Percentiles rank a stretch among this genome's conserved stretches.
phyloP scores from a whole-genome alignment of 2,888 invertebrate genomes.

The Diadegma fenestrale region DNA sequence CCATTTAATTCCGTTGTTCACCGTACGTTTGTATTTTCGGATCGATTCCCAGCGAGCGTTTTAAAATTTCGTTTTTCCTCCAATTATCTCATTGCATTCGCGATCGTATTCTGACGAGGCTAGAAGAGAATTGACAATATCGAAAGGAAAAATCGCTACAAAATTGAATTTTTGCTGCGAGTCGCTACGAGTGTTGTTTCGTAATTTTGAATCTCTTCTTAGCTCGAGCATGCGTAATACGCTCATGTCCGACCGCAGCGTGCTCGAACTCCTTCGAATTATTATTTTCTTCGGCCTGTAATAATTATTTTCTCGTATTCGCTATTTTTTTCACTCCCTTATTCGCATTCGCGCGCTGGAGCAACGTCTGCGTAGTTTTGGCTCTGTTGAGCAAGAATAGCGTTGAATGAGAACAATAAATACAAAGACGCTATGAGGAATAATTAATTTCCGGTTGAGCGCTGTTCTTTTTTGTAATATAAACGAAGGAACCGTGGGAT shows the following conservation, averaged over 20 bases:
- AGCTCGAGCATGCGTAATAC: slow-evolving; percentile 38
- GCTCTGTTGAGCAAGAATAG: slow-evolving; percentile 17
- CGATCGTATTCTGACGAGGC: neutral
- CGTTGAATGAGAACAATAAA: slow-evolving; percentile 31
- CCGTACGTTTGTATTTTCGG: slow-evolving; percentile 26
- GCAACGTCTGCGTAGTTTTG: neutral
- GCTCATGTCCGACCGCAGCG: slow-evolving; percentile 51
- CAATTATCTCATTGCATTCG: neutral
- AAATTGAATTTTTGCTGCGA: neutral
- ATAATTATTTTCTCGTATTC: neutral
- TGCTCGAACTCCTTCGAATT: slow-evolving; percentile 51
- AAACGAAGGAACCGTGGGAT: slow-evolving; percentile 21
- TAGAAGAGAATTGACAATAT: slow-evolving; percentile 24
- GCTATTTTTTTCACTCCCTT: neutral
- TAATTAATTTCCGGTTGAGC: slow-evolving; percentile 51
- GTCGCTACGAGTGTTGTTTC: slow-evolving; percentile 1
- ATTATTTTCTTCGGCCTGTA: neutral
- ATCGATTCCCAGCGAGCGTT: neutral
- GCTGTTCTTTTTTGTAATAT: slow-evolving; percentile 8
- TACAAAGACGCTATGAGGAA: slow-evolving; percentile 38
- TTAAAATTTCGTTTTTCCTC: neutral
- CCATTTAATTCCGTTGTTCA: slow-evolving; percentile 24
- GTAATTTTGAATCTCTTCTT: slow-evolving; percentile 4
- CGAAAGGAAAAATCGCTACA: neutral
- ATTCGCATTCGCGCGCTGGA: slow-evolving; percentile 3